These are phyloP conservation scores for Nasonia oneida DNA, from an alignment of 2,888 invertebrate genomes.

Conservation along the genomic window DNA sequence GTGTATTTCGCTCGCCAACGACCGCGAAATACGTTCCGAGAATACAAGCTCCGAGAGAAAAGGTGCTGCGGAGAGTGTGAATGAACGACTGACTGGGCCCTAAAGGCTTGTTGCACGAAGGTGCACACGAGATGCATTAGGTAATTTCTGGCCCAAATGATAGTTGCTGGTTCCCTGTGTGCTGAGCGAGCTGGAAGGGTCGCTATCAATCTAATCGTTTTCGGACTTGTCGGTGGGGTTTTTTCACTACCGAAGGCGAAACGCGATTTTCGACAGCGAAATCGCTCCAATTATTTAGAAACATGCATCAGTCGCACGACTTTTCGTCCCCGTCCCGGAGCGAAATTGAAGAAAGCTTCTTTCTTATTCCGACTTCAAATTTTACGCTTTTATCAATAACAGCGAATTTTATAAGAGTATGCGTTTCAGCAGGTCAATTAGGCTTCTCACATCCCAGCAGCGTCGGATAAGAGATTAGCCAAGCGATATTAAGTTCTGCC, in stretches of 20 bases:
- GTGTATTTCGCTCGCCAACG: conserved; percentile 4
- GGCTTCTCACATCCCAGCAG: not conserved
- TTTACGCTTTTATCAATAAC: no score
- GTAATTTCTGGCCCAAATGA: conserved; percentile 41
- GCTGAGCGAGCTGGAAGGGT: not conserved
- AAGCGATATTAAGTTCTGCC: conserved; percentile 19
- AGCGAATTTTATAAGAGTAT: no score
- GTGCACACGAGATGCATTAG: conserved; percentile 36
- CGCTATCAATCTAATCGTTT: conserved; percentile 41
- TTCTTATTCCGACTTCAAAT: no score
- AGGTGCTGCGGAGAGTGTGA: not conserved
- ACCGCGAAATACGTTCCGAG: conserved; percentile 49
- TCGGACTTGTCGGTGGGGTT: not conserved
- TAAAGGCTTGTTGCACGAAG: conserved; percentile 52
- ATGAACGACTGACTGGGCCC: conserved; percentile 17
- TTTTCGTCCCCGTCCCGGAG: not conserved
- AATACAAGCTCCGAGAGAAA: conserved; percentile 8
- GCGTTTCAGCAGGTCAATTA: no score
- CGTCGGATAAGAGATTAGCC: conserved; percentile 2
- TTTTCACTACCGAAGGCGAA: conserved; percentile 10
- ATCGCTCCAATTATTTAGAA: conserved; percentile 9
- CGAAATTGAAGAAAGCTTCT: not conserved
- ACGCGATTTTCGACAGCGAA: not conserved
- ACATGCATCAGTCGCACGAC: not conserved
- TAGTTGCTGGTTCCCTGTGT: not conserved